Base-by-base conservation (phyloP, 1,140 invertebrate species). In the Teleopsis dalmanni region DNA sequence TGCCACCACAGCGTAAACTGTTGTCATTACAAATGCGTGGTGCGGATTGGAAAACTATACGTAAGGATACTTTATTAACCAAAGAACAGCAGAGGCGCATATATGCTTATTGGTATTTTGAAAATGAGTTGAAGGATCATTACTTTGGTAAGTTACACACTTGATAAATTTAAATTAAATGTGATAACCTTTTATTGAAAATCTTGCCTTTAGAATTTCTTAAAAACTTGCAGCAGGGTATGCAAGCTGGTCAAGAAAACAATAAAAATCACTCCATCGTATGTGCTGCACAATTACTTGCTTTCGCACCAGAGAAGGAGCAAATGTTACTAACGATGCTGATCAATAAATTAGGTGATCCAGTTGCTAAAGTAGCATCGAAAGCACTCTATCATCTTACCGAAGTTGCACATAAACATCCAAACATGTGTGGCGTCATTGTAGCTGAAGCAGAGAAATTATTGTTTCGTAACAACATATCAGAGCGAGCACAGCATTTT, bases 321-420 rank as follows among this genome's bases (percentile, higher is more conserved):
- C 75, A 91, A 77, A 80, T 85, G 62, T 66, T 98, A 21, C 66
- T 99, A 3, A 76, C 78, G 1, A 78, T 84, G 58, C 71, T 98
- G 21, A 84, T 97, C 0, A 98, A 98, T 62, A 98, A 98, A 75
- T 75, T 99, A 13, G 95, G 95, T 33, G 95, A 99, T 75, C 93
- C 95, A 2, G 78, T 80, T 2, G 79, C 85, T 50, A 88, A 90
- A 70, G 81, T 97, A 1, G 89, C 88, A 1, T 87, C 92, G 0
- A 91, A 91, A 72, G 82, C 86, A 1, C 79, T 91, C 29, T 88
- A 90, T 72, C 84, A 90, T 56, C 73, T 99, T n/a, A 84, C 81
- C 34, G 85, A 88, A 60, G 67, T 97, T 2, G 72, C 96, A n/a
- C 76, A 81, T 37, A 78, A 85, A 52, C 93, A 97, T 77, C 84